Conservation (phyloP, 2,113 vertebrate species). For the Pedionomus torquatus region DNA sequence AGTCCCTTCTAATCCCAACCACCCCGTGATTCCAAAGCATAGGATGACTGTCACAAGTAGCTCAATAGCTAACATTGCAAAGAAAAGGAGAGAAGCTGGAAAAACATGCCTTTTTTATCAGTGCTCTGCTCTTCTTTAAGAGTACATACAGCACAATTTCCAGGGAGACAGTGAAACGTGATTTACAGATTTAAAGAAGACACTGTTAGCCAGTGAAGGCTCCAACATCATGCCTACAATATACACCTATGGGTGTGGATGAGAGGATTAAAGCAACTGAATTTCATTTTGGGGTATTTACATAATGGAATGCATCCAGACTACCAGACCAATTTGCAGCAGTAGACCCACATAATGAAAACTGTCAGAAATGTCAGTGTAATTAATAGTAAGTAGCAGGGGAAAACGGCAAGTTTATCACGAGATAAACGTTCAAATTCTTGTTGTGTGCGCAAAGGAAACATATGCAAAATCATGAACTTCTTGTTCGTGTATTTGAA, state of each 20-base stretch:
- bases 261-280: not conserved
- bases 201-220: not conserved
- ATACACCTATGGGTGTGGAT: fast-evolving
- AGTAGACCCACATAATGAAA: not conserved
- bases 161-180: not conserved
- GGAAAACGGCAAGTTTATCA: too few species aligned
- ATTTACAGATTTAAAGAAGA: not conserved
- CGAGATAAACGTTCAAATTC: too few species aligned
- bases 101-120: not conserved
- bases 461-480: not conserved
- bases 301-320: not conserved
- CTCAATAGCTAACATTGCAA: not conserved
- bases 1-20: not conserved
- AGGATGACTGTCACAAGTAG: not conserved
- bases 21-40: not conserved
- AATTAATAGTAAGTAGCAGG: too few species aligned
- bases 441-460: not conserved
- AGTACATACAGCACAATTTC: not conserved
- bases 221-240: not conserved
- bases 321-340: not conserved
- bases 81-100: not conserved
- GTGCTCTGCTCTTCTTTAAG: not conserved
- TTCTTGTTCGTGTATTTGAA: not conserved
- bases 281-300: not conserved
- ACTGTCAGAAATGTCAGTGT: not conserved